A percentile compares a stretch with the other conserved stretches of the same genome.
Conservation (phyloP, 2,113 vertebrate genomes). For the Vanacampus margaritifer region DNA sequence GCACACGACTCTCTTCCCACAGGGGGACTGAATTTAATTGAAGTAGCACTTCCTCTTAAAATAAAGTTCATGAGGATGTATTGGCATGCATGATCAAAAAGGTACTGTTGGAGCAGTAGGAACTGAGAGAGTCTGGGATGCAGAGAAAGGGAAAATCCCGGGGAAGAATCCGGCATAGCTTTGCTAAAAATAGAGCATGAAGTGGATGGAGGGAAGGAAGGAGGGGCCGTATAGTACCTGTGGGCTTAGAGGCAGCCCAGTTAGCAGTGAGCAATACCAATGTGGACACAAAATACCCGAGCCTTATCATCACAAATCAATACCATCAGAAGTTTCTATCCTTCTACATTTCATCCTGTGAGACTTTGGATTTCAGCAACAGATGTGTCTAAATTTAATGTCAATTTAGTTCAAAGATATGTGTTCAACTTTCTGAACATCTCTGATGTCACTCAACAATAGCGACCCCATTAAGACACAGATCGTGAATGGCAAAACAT, state of each 20-base stretch:
- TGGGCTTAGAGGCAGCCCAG: conserved; percentile 64
- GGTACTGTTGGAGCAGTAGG: conserved; percentile 21
- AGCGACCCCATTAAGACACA: too few species aligned
- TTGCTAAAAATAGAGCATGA: conserved; percentile 67
- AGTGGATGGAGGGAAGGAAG: conserved; percentile 26
- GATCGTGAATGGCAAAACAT: too few species aligned
- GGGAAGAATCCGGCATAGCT: conserved; percentile 44
- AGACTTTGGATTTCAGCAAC: background rate
- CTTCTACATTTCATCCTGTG: background rate
- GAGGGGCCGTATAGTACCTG: conserved; percentile 54
- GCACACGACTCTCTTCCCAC: background rate
- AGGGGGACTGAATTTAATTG: conserved; percentile 3
- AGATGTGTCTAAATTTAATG: background rate
- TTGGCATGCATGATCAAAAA: conserved; percentile 27
- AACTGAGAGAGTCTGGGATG: background rate
- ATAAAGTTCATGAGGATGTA: background rate
- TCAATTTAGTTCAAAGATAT: background rate
- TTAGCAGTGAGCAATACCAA: conserved; percentile 45
- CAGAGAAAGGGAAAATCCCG: conserved; percentile 32
- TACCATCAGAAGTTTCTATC: background rate
- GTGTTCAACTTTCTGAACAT: background rate
- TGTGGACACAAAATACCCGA: conserved; percentile 14
- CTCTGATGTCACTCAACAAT: background rate
- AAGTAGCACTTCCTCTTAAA: conserved; percentile 5
- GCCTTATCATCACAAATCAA: background rate